phyloP scores from a whole-genome alignment of 2,113 vertebrate species.

The Rhinichthys klamathensis region DNA sequence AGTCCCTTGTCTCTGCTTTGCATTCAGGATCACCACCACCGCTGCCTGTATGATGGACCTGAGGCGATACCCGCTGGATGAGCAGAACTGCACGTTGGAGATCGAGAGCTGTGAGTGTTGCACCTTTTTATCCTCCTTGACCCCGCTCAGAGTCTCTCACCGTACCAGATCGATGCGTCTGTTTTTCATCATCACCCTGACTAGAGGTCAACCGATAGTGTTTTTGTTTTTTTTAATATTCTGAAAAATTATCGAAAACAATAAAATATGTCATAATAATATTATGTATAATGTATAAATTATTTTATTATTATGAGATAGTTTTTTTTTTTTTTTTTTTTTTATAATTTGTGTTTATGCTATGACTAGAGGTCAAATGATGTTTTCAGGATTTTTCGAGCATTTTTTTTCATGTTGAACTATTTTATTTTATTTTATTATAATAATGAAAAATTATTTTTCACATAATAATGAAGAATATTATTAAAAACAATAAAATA shows the following conservation, averaged over 20 bases:
- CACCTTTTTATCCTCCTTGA: not conserved
- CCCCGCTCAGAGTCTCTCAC: constrained; percentile 1
- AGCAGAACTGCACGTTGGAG: constrained; percentile 97
- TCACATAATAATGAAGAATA: not conserved
- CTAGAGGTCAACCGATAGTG: not conserved
- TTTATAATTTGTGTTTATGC: too few relatives aligned
- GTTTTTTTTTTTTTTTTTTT: too few relatives aligned
- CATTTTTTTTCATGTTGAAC: not conserved
- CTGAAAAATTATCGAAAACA: too few relatives aligned
- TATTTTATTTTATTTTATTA: not conserved
- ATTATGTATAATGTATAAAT: too few relatives aligned
- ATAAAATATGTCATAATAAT: too few relatives aligned
- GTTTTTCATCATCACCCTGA: not conserved
- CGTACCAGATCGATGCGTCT: not conserved
- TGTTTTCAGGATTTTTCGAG: not conserved
- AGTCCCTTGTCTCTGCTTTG: constrained; percentile 57
- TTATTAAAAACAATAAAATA: not conserved
- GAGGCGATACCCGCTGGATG: constrained; percentile 91
- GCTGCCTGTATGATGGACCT: constrained; percentile 99
- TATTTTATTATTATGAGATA: too few relatives aligned
- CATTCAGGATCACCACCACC: constrained; percentile 92
- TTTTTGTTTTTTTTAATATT: not conserved
- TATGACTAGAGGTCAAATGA: not conserved
- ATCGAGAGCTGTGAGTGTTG: constrained; percentile 96
- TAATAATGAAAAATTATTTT: not conserved